phyloP scores from a whole-genome alignment of 2,797 vertebrate genomes.

The Trachurus trachurus region DNA sequence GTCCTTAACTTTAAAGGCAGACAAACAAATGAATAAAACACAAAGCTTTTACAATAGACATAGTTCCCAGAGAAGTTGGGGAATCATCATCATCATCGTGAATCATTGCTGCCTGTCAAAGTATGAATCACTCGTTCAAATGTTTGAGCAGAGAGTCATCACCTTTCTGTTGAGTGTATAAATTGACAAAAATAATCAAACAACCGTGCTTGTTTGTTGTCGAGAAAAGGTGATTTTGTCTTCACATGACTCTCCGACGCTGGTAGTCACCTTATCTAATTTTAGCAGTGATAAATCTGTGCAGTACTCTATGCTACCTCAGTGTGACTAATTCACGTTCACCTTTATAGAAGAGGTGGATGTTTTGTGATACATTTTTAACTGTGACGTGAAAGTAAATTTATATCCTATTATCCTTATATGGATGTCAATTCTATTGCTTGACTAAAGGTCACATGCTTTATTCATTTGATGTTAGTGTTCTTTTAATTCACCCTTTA shows the following conservation, averaged over 20 bases:
- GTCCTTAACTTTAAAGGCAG: neutral
- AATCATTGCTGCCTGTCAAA: neutral
- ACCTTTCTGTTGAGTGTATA: neutral
- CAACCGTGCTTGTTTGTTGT: neutral
- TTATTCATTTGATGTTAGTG: neutral
- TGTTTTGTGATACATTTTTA: conserved; percentile 3
- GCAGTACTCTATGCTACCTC: neutral
- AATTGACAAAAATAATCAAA: neutral
- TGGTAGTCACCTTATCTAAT: neutral
- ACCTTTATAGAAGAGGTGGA: conserved; percentile 9
- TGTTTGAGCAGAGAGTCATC: neutral
- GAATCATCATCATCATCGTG: neutral
- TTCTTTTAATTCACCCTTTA: neutral
- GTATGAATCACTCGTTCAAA: neutral
- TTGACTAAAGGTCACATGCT: neutral
- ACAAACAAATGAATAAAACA: neutral
- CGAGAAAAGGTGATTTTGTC: neutral
- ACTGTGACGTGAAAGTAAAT: neutral
- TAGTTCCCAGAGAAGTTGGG: neutral
- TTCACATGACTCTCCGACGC: neutral
- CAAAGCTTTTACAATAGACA: too few species aligned
- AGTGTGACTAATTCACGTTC: neutral
- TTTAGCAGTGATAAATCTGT: neutral
- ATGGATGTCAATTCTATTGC: neutral
- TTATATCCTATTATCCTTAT: neutral